Evolutionary conservation across 2,888 invertebrate species (phyloP).

Genomic region (Diachrysia chrysitis): DNA sequence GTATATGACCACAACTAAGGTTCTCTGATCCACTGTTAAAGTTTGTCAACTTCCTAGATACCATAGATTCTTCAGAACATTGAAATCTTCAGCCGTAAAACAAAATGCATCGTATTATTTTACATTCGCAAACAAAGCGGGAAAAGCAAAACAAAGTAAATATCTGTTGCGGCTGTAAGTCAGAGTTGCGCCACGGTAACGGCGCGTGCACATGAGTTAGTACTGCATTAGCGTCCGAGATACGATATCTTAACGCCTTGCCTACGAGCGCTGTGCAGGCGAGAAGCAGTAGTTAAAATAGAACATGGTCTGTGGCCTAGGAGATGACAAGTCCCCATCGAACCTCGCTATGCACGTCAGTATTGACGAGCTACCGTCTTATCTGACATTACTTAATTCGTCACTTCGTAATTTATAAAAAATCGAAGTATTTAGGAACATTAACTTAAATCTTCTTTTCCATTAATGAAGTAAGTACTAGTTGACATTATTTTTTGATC

Average conservation of each 20-base stretch:
- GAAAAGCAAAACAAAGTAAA: conserved; percentile 63
- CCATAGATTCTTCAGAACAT: neutral
- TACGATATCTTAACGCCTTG: conserved; percentile 85
- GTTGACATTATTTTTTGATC: too few relatives aligned
- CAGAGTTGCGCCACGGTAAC: conserved; percentile 74
- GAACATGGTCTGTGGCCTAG: neutral
- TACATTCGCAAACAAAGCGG: conserved; percentile 53
- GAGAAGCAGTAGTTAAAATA: conserved; percentile 46
- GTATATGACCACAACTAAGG: too few relatives aligned
- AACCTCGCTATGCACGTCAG: too few relatives aligned
- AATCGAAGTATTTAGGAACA: too few relatives aligned
- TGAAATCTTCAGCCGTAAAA: conserved; percentile 29
- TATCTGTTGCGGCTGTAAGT: conserved; percentile 69
- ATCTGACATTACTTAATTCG: too few relatives aligned
- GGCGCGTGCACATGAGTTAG: conserved; percentile 85
- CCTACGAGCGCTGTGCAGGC: conserved; percentile 45
- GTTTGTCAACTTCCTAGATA: neutral
- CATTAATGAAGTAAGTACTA: too few relatives aligned
- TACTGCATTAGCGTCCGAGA: conserved; percentile 84
- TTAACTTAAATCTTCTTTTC: too few relatives aligned
- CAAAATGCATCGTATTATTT: conserved; percentile 46
- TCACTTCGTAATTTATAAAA: too few relatives aligned
- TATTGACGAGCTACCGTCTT: too few relatives aligned
- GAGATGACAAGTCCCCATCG: too few relatives aligned
- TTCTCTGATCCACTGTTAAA: neutral